Evolutionary conservation across 2,888 invertebrate genomes (phyloP).

Genomic region (Diarsia brunnea): DNA sequence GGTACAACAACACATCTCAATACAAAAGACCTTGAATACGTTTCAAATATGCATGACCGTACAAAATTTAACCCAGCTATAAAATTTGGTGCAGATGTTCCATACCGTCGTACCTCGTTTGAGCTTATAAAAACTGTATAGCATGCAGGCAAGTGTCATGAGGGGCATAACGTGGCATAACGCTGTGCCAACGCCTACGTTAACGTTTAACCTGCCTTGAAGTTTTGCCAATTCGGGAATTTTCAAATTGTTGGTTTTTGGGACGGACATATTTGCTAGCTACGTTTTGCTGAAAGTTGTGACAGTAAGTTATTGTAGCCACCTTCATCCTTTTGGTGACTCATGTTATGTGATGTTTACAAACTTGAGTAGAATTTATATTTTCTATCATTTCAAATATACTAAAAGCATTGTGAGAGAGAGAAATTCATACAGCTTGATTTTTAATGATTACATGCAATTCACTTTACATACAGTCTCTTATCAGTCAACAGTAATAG

Average conservation of each 20-base stretch:
- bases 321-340: slow-evolving; percentile 12
- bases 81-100: slow-evolving; percentile 66
- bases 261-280: slow-evolving; percentile 41
- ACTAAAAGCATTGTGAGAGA: neutral
- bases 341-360: slow-evolving; percentile 10
- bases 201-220: slow-evolving; percentile 52
- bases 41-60: slow-evolving; percentile 62
- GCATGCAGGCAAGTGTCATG: slow-evolving; percentile 59
- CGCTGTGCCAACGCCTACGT: slow-evolving; percentile 53
- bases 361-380: slow-evolving; percentile 14
- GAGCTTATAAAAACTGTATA: slow-evolving; percentile 58
- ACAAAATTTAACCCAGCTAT: slow-evolving; percentile 64
- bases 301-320: slow-evolving; percentile 3
- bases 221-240: slow-evolving; percentile 54
- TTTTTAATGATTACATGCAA: neutral
- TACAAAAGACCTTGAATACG: slow-evolving; percentile 57
- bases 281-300: slow-evolving; percentile 22
- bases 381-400: neutral
- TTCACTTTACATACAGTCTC: neutral
- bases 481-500: slow-evolving; percentile 16
- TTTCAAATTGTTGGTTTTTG: slow-evolving; percentile 44
- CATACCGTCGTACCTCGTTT: slow-evolving; percentile 47
- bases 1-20: slow-evolving; percentile 45
- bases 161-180: slow-evolving; percentile 48
- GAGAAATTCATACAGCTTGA: neutral